Evolutionary conservation across 2,888 invertebrate genomes (phyloP).

Genomic region (Nephrotoma appendiculata): DNA sequence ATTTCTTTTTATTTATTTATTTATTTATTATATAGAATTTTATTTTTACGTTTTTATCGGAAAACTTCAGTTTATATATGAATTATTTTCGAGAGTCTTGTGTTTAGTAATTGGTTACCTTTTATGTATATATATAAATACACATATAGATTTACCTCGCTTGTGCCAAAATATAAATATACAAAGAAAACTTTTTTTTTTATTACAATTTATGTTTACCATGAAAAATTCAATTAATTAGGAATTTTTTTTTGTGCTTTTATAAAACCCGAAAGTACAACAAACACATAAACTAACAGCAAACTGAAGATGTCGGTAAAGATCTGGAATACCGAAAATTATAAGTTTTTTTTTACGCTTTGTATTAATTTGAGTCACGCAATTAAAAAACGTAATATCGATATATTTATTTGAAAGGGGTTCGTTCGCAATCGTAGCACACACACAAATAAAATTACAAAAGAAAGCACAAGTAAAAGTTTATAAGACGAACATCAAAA

Average conservation of each 20-base stretch:
- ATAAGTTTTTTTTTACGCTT: neutral
- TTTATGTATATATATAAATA: neutral
- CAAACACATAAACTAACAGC: neutral
- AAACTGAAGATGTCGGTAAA: neutral
- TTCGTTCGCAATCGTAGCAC: neutral
- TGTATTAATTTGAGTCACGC: neutral
- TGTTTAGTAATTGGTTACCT: neutral
- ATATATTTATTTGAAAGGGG: neutral
- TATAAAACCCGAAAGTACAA: neutral
- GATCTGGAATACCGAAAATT: neutral
- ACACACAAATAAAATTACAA: neutral
- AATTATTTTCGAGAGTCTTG: neutral
- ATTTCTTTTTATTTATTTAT: neutral
- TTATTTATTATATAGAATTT: neutral
- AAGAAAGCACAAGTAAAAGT: neutral
- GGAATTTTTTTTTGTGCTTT: neutral
- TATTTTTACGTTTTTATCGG: neutral
- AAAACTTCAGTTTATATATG: neutral
- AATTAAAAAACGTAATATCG: neutral
- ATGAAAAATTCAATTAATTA: neutral
- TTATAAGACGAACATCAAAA: neutral
- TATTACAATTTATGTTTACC: neutral
- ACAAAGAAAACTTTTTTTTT: neutral
- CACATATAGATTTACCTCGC: neutral
- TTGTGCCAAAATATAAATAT: neutral